Evolutionary conservation across 2,797 vertebrate species (phyloP).

Genomic region (Fistularia tabacaria): DNA sequence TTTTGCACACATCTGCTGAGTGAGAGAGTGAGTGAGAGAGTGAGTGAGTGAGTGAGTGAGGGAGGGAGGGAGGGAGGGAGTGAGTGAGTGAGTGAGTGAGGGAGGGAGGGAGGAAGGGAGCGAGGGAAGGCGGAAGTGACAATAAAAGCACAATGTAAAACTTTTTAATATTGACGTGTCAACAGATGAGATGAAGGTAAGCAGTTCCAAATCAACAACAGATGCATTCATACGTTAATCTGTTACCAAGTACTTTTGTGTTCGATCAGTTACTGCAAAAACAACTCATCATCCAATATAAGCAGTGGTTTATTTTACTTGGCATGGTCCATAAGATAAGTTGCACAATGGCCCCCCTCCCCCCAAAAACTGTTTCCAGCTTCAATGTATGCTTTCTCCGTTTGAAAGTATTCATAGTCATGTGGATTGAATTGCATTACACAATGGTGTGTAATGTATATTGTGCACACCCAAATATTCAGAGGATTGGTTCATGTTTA

Average conservation of each 20-base stretch:
- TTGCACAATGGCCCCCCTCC: conserved; percentile 50
- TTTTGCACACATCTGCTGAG: conserved; percentile 63
- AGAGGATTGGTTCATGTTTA: conserved; percentile 52
- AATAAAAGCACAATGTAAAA: too few species aligned
- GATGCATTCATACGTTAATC: neutral
- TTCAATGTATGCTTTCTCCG: conserved; percentile 42
- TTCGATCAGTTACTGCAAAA: conserved; percentile 37
- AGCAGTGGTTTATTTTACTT: conserved; percentile 62
- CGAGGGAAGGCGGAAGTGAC: too few species aligned
- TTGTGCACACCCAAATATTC: conserved; percentile 41
- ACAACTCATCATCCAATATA: conserved; percentile 60
- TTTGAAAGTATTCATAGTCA: conserved; percentile 51
- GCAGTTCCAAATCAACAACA: conserved; percentile 5
- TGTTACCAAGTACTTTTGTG: conserved; percentile 13
- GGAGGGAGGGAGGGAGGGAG: too few species aligned
- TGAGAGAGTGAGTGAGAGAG: conserved; percentile 43
- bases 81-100: conserved; percentile 4
- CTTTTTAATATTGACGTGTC: too few species aligned
- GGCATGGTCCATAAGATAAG: conserved; percentile 35
- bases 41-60: conserved; percentile 21
- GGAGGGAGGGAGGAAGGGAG: too few species aligned
- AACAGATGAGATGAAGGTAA: too few species aligned
- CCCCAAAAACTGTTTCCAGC: conserved; percentile 63
- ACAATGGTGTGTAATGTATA: conserved; percentile 47
- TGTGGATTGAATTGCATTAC: conserved; percentile 50